Evolutionary conservation across 1,140 invertebrate genomes (phyloP).

Genomic region (Atta texana): DNA sequence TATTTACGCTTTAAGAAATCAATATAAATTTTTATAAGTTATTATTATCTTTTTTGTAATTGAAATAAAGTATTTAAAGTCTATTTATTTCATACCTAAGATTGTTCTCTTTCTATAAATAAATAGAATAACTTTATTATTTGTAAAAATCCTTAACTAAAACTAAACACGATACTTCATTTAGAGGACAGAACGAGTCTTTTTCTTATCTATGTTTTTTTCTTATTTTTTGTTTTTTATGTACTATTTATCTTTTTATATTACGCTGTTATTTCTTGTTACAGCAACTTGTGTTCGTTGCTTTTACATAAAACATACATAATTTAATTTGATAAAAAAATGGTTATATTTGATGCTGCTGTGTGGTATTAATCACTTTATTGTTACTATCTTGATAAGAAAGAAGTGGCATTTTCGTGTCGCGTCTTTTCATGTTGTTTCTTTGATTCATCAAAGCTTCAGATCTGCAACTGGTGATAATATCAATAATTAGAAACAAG

Average conservation of each 20-base stretch:
- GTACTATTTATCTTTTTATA: constrained; percentile 3
- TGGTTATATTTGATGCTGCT: constrained; percentile 14
- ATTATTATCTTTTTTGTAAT: neutral
- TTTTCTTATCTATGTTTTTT: neutral
- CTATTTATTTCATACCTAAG: neutral
- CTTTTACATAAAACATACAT: constrained; percentile 6
- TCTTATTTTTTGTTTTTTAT: neutral
- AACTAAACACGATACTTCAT: neutral
- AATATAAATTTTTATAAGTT: neutral
- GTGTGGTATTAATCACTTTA: neutral
- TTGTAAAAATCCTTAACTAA: neutral
- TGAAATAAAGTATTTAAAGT: neutral
- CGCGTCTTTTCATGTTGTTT: constrained; percentile 14
- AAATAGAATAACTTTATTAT: neutral
- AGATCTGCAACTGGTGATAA: constrained; percentile 19
- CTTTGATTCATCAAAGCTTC: neutral
- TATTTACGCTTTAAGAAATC: neutral
- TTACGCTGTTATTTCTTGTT: constrained; percentile 10
- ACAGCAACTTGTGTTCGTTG: neutral
- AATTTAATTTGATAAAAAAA: constrained; percentile 21
- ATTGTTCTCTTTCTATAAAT: neutral
- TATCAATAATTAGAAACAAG: neutral
- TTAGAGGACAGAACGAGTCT: neutral
- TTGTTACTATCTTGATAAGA: constrained; percentile 15
- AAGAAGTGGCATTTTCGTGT: constrained; percentile 55